These are phyloP conservation scores for Malthinus flaveolus DNA, from an alignment of 2,888 invertebrate genomes.

Conservation along the genomic window DNA sequence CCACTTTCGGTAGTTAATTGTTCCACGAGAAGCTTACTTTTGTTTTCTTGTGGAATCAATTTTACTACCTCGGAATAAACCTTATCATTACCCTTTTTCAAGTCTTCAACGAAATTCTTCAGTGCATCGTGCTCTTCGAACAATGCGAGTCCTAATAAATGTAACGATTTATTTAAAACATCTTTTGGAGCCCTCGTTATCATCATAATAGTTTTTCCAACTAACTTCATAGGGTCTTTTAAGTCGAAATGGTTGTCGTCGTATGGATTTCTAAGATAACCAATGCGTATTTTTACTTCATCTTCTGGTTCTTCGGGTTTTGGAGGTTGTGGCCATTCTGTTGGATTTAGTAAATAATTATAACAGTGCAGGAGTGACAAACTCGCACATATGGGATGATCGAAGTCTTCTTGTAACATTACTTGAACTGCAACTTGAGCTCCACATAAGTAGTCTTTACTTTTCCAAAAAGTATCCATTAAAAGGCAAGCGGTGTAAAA, in stretches of 20 bases:
- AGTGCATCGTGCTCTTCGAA: conserved; percentile 49
- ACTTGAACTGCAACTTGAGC: conserved; percentile 75
- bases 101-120: conserved; percentile 26
- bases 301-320: conserved; percentile 53
- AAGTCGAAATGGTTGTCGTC: conserved; percentile 92
- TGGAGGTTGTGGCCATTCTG: conserved; percentile 53
- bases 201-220: conserved; percentile 81
- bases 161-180: conserved; percentile 56
- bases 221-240: conserved; percentile 66
- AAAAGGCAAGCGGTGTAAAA: conserved; percentile 75
- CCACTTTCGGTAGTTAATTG: conserved; percentile 31
- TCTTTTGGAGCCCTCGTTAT: conserved; percentile 59
- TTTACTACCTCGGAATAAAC: conserved; percentile 51
- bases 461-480: conserved; percentile 76
- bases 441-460: conserved; percentile 69
- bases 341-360: conserved; percentile 64
- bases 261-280: conserved; percentile 77
- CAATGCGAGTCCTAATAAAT: conserved; percentile 51
- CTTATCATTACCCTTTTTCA: conserved; percentile 44
- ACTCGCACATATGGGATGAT: conserved; percentile 68
- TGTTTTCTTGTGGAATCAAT: conserved; percentile 48
- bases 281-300: conserved; percentile 66
- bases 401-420: conserved; percentile 88
- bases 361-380: conserved; percentile 77
- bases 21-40: conserved; percentile 38